A percentile compares a stretch with the other conserved stretches of the same genome.
These are phyloP conservation scores for Rotaria macrura DNA, from an alignment of 2,888 invertebrate species.

Conservation along the genomic window DNA sequence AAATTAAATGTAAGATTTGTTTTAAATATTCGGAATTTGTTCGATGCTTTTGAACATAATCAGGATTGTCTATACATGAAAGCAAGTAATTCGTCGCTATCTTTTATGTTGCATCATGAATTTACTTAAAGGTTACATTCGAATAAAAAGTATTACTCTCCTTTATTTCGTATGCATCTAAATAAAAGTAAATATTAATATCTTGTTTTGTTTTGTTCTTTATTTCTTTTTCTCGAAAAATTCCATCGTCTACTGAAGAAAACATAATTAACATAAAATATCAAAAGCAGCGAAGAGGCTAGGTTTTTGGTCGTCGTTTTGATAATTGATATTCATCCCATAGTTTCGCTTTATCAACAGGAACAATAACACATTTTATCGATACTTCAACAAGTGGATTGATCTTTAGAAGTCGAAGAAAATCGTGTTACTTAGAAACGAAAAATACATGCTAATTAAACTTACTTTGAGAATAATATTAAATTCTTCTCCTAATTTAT, in stretches of 20 bases:
- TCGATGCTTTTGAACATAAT: too few species aligned
- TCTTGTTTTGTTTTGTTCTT: background rate
- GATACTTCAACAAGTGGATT: constrained; percentile 18
- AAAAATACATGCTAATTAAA: background rate
- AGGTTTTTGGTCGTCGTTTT: background rate
- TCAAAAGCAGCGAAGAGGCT: background rate
- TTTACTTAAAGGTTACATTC: too few species aligned
- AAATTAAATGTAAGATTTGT: too few species aligned
- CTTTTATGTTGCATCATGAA: too few species aligned
- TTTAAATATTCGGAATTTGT: too few species aligned
- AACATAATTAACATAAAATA: background rate
- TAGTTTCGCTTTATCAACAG: constrained; percentile 21
- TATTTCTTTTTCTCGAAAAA: background rate
- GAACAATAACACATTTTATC: constrained; percentile 26
- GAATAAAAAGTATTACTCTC: too few species aligned
- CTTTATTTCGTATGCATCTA: too few species aligned
- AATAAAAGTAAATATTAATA: too few species aligned
- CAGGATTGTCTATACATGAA: too few species aligned
- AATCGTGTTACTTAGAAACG: background rate
- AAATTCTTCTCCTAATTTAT: constrained; percentile 29
- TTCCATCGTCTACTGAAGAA: background rate
- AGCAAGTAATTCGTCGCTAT: too few species aligned
- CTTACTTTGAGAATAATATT: constrained; percentile 22
- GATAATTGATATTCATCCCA: constrained; percentile 28
- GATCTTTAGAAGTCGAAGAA: background rate